Base-by-base conservation (phyloP, 2,797 vertebrate genomes). In the Phrynocephalus guinanensis region DNA sequence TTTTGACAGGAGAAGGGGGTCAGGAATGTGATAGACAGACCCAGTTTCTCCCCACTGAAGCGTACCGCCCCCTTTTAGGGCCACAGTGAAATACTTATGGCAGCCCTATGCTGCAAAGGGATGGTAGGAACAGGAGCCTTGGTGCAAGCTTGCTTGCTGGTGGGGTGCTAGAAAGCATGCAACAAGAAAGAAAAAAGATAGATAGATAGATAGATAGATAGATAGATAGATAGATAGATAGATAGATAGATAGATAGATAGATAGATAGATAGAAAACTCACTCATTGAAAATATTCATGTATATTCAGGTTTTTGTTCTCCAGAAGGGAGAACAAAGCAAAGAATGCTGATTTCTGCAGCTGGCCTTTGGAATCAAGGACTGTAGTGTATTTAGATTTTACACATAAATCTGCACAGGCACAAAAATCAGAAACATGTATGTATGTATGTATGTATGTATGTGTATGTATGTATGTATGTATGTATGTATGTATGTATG, bases 1-100 rank as follows among this genome's bases (percentile, higher is more conserved):
- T 79, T 38, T 79, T 86, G 75, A 86, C 79, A 83, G 73, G 38
- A 71, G 76, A 82, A 72, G n/a, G 68, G 38, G 52, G 75, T 67
- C 84, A 72, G 24, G 68, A 63, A 86, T 66, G 13, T 75, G 38
- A 38, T 24, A 30, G 70, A 44, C n/a, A 50, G 26, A 6, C 76
- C 82, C 52, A 30, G 26, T 68, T 38, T 79, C 75, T 76, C 30
- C 28, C 30, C 44, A 20, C 24, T 60, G 63, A 87, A 44, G 63
- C n/a, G 48, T 30, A 20, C 68, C 52, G 13, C 33, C 72, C 83
- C 38, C 50, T 20, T 33, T 60, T 77, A 70, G 63, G 78, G 68
- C 60, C 6, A 26, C 18, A 7, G 50, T 56, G 44, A 38, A 20
- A 16, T 20, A 24, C 52, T 68, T 28, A 11, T 24, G 5, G 13